These are phyloP conservation scores for Netelia virgata DNA, from an alignment of 2,888 invertebrate genomes.

Conservation along the genomic window DNA sequence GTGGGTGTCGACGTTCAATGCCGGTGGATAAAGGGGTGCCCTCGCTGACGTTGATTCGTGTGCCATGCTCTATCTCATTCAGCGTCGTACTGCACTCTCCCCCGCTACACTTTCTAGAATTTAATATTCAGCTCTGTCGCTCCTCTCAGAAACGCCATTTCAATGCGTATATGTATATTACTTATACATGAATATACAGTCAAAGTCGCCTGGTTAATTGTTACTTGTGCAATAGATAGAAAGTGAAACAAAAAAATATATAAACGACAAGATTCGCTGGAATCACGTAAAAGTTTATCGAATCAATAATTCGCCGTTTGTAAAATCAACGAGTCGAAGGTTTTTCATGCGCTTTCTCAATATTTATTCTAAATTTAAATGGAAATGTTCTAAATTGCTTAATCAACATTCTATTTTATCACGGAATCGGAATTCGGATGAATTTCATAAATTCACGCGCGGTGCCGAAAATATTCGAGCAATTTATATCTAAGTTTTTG, in stretches of 20 bases:
- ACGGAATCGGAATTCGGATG: too few species aligned
- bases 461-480: too few species aligned
- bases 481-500: too few species aligned
- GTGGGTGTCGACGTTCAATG: constrained; percentile 47
- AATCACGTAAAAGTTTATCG: too few species aligned
- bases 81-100: neutral
- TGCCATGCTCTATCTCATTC: constrained; percentile 39
- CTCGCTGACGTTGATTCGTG: constrained; percentile 39
- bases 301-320: too few species aligned
- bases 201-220: neutral
- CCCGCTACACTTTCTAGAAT: constrained; percentile 20
- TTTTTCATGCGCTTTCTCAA: too few species aligned
- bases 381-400: too few species aligned
- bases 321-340: too few species aligned
- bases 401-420: too few species aligned
- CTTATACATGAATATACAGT: neutral
- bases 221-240: neutral
- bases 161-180: neutral
- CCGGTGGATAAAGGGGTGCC: constrained; percentile 32
- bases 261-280: neutral
- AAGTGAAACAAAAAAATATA: neutral
- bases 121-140: constrained; percentile 30
- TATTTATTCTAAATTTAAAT: too few species aligned
- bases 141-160: constrained; percentile 11
- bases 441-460: too few species aligned